phyloP scores from a whole-genome alignment of 2,797 vertebrate genomes.

The Schizopygopsis malacanthus region DNA sequence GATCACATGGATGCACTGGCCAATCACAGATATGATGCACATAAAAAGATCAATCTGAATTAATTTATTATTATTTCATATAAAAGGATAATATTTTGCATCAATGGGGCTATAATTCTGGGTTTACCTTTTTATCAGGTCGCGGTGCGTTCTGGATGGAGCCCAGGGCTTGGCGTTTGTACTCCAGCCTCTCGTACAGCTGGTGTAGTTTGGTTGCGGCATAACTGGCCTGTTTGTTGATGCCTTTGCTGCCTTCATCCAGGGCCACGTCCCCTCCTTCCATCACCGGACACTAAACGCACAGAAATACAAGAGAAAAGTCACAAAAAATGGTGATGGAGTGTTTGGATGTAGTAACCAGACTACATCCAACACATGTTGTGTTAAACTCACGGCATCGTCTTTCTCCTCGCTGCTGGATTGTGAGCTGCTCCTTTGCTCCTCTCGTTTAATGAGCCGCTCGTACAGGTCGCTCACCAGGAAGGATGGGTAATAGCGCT shows the following conservation, averaged over 20 bases:
- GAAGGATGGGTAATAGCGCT: constrained; percentile 96
- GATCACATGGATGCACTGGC: not conserved
- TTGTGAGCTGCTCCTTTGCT: constrained; percentile 77
- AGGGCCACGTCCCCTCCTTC: constrained; percentile 81
- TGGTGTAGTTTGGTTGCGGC: constrained; percentile 91
- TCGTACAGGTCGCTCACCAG: constrained; percentile 95
- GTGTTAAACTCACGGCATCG: constrained; percentile 81
- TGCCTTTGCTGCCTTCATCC: constrained; percentile 86
- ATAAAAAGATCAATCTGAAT: not conserved
- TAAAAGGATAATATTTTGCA: not conserved
- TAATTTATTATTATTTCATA: not conserved
- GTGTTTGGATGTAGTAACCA: not conserved
- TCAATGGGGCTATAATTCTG: not conserved
- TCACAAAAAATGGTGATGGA: not conserved
- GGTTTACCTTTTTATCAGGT: constrained; percentile 93
- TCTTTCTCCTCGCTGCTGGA: constrained; percentile 86
- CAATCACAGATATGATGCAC: not conserved
- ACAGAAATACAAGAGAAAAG: not conserved
- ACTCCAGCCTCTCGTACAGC: constrained; percentile 94
- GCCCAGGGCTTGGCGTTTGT: constrained; percentile 93
- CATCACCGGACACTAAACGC: constrained; percentile 79
- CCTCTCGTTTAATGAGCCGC: constrained; percentile 86
- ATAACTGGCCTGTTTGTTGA: constrained; percentile 93
- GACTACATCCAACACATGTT: no score
- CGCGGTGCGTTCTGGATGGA: constrained; percentile 96